Evolutionary conservation across 1,140 invertebrate species (phyloP), one percentile per base, ranked within the genome.

Genomic region (Brachionus manjavacas): DNA sequence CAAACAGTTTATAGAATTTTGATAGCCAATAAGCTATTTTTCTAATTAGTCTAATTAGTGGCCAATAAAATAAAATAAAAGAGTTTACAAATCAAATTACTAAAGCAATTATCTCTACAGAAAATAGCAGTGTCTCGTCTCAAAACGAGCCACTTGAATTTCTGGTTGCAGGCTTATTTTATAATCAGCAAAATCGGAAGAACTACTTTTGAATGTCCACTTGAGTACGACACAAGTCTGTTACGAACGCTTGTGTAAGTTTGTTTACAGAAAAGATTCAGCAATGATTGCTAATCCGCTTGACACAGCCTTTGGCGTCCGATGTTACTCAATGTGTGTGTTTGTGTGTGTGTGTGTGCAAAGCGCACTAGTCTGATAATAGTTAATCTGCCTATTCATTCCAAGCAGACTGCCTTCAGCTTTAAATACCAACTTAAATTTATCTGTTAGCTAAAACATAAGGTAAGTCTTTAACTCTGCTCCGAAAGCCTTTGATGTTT

Each of bases 191-290:
- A 60, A 23, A 1, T 60, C 52, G 52, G 52, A 60, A 60, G 16
- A 60, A 60, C 25, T 68, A 31, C 31, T 68, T 68, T 68, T 68
- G 66, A 31, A 31, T 31, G 66, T 31, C 66, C 66, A 68, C 66
- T 68, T 68, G 66, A 68, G 66, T 68, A 68, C 66, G 66, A 68
- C 66, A 68, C 25, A 39, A 68, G 52, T 60, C 52, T 60, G 52
- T 60, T 31, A 68, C 9, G 12, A 31, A 68, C 66, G 66, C 31
- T 39, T 68, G 66, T 68, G 31, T 31, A 31, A 14, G 16, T 68
- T 68, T 68, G 66, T 68, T 68, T 68, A 68, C 31, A 68, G 31
- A 68, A 68, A 35, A 39, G 66, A 68, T 68, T 68, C 23, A 11
- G 16, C 12, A 39, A 60, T 68, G 25, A n/a, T 35, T 68, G 66